Evolutionary conservation across 2,888 invertebrate genomes (phyloP), one percentile per base, ranked within the genome.

Genomic region (Aleiodes alternator): DNA sequence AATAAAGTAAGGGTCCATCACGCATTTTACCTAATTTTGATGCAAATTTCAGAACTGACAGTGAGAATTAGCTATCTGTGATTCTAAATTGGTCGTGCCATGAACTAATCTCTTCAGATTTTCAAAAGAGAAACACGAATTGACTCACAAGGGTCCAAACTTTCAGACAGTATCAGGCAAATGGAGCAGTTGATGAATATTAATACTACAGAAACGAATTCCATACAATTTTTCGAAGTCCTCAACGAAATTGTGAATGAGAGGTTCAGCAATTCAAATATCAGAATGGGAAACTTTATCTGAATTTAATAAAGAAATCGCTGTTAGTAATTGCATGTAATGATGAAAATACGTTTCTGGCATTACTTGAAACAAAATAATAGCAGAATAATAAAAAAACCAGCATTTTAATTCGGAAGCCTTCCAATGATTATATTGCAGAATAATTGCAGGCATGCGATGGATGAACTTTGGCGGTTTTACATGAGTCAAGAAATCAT

Each of bases 361-460:
- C 70, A 75, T 51, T 50, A 75, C 12, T 14, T 71, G 50, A 50
- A 31, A 53, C 53, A 75, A 55, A 71, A 73, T 68, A 66, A 53
- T 29, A 50, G 53, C 8, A 11, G 66, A 73, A 53, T 64, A 66
- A 31, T 73, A 73, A 73, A 66, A 66, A 48, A 73, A 66, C 51
- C 66, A 73, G 38, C 38, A 50, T 53, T 66, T 66, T 6, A 61
- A 73, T 53, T 73, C 73, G 16, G 51, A 51, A n/a, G 73, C 73
- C 16, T 73, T 73, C 73, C 75, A 75, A 61, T 69, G 61, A 38
- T 75, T 75, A 2, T 43, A 70, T 14, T 75, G 72, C 16, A 16
- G 16, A 29, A 69, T 56, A 16, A 59, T 50, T 70, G 59, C 56
- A 8, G 70, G 75, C 43, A 16, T 43, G n/a, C 70, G 48, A 29